These are phyloP conservation scores for Phasianus colchicus DNA, from an alignment of 2,113 vertebrate species.

Conservation along the genomic window DNA sequence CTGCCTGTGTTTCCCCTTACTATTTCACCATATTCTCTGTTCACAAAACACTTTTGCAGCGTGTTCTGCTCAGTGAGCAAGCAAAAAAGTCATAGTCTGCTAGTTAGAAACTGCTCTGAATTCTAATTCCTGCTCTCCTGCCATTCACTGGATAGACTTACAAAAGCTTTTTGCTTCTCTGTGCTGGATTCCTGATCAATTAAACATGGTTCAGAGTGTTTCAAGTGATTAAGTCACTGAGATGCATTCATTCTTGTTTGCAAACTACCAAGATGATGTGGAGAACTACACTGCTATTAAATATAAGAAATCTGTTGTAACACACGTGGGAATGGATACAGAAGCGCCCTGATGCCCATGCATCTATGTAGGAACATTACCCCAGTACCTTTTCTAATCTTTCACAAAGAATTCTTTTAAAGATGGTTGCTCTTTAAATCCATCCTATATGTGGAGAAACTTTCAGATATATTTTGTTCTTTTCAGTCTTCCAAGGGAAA, in stretches of 20 bases:
- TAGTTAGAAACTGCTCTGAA: slow-evolving; percentile 37
- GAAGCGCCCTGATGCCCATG: neutral
- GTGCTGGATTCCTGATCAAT: neutral
- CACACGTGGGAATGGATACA: fast-evolving
- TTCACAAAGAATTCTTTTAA: neutral
- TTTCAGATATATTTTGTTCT: neutral
- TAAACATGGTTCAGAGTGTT: slow-evolving; percentile 28
- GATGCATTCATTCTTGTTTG: slow-evolving; percentile 24
- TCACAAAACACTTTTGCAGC: neutral
- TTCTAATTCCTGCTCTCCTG: slow-evolving; percentile 33
- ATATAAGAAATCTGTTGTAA: neutral
- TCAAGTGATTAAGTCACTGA: neutral
- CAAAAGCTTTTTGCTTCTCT: slow-evolving; percentile 11
- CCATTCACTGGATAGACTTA: neutral
- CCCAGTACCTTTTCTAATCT: neutral
- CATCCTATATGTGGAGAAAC: neutral
- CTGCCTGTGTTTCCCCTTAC: neutral
- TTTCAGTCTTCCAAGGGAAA: neutral
- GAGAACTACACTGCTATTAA: neutral
- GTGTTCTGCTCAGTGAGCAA: slow-evolving; percentile 5
- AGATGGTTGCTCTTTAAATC: neutral
- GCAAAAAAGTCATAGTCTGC: neutral
- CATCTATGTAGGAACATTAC: neutral
- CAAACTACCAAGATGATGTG: neutral
- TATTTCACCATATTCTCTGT: neutral